These are phyloP conservation scores for Nemoura dubitans DNA, from an alignment of 2,888 invertebrate genomes.

Conservation along the genomic window DNA sequence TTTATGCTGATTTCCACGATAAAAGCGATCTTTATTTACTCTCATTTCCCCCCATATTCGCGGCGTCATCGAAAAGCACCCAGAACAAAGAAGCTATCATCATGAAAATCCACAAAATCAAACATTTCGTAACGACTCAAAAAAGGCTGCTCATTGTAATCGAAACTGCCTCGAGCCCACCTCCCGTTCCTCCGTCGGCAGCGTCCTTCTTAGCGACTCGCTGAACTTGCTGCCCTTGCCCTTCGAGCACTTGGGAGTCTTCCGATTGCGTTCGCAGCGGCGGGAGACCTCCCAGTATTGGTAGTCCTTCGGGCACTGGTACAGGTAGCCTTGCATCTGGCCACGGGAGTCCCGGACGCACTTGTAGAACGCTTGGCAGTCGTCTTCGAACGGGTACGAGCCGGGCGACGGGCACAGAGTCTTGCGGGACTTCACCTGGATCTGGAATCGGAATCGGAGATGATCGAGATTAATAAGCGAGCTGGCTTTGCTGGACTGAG, in stretches of 20 bases:
- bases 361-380: constrained; percentile 77
- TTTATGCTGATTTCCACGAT: neutral
- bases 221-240: constrained; percentile 37
- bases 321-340: constrained; percentile 73
- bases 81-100: neutral
- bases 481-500: too few species aligned
- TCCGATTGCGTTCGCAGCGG: constrained; percentile 50
- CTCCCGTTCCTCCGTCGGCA: constrained; percentile 46
- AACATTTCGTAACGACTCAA: neutral
- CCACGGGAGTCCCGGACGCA: constrained; percentile 67
- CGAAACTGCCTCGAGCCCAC: constrained; percentile 45
- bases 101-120: neutral
- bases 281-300: constrained; percentile 79
- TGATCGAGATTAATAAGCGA: too few species aligned
- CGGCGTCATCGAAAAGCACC: neutral
- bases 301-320: constrained; percentile 80
- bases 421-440: constrained; percentile 66
- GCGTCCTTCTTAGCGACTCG: constrained; percentile 32
- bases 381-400: constrained; percentile 73
- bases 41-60: neutral
- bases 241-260: constrained; percentile 50
- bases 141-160: neutral
- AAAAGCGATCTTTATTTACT: neutral
- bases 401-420: constrained; percentile 74
- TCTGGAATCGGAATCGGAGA: constrained; percentile 62